Evolutionary conservation across 2,113 vertebrate genomes (phyloP).

Genomic region (Syngnathoides biaculeatus): DNA sequence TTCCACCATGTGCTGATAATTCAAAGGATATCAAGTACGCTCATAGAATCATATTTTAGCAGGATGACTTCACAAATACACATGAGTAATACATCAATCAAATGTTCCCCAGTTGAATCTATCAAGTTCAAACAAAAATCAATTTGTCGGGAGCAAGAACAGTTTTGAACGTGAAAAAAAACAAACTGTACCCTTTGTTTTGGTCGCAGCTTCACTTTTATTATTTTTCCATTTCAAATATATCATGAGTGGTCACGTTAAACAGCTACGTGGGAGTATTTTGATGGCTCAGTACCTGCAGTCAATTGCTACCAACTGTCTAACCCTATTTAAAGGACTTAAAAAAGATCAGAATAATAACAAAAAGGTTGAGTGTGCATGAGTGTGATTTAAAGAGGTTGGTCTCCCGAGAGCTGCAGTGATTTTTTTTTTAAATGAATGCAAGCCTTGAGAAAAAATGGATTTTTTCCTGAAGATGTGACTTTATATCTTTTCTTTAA

Average conservation of each 20-base stretch:
- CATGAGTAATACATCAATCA: conserved; percentile 37
- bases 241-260: background rate
- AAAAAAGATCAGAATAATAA: conserved; percentile 59
- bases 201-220: background rate
- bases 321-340: conserved; percentile 57
- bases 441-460: conserved; percentile 70
- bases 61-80: conserved; percentile 42
- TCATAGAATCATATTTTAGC: conserved; percentile 36
- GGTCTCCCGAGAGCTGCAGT: conserved; percentile 66
- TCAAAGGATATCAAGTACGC: conserved; percentile 37
- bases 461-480: conserved; percentile 69
- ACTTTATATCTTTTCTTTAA: conserved; percentile 73
- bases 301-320: conserved; percentile 53
- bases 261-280: conserved; percentile 29
- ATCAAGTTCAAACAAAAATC: conserved; percentile 25
- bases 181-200: background rate
- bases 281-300: conserved; percentile 47
- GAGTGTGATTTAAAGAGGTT: conserved; percentile 41
- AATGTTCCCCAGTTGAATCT: conserved; percentile 8
- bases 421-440: conserved; percentile 78
- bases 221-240: background rate
- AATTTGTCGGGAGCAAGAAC: background rate
- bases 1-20: conserved; percentile 51
- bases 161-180: background rate
- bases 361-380: conserved; percentile 32